Evolutionary conservation across 2,113 vertebrate genomes (phyloP), one percentile per base, ranked within the genome.

Genomic region (Lipotes vexillifer): DNA sequence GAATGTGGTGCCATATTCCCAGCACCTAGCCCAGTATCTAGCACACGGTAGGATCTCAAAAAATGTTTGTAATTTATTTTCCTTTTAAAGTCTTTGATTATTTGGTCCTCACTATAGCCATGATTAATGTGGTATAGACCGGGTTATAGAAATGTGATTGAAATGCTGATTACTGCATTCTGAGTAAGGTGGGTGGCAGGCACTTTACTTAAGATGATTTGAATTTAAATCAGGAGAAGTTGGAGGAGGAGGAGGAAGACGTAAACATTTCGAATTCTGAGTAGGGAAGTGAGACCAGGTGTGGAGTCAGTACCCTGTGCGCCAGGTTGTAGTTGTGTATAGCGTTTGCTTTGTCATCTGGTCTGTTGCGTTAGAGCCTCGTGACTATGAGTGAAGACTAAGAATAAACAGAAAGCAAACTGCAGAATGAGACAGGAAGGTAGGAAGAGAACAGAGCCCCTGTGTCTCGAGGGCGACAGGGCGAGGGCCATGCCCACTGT

Each of bases 221-320:
- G 88, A 89, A 49, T 88, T 86, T 94, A 84, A 95, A 90, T 77
- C 55, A 85, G 57, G 52, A 90, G 66, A 84, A 83, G 69, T 41
- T 59, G 82, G 63, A 89, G 81, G 71, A 75, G 17, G 75, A 61
- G 17, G 75, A 61, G 59, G 75, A 71, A 23, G 69, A 21, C 61
- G 49, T n/a, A 72, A 85, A 83, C 15, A 14, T 41, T 90, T 75
- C 14, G 46, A 0, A n/a, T 90, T 23, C 6, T 74, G 33, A 44
- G 11, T 8, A 18, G 46, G 18, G 18, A 46, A 18, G 25, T n/a
- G 57, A 81, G 77, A 59, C 46, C 21, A 52, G 29, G 8, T 44
- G 59, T 86, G 72, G 31, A 59, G 36, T 69, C 46, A n/a, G 57
- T 44, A 6, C 66, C 41, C 10, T 11, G 21, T 33, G 44, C 1